phyloP scores from a whole-genome alignment of 2,888 invertebrate species.

The Barypeithes pellucidus region DNA sequence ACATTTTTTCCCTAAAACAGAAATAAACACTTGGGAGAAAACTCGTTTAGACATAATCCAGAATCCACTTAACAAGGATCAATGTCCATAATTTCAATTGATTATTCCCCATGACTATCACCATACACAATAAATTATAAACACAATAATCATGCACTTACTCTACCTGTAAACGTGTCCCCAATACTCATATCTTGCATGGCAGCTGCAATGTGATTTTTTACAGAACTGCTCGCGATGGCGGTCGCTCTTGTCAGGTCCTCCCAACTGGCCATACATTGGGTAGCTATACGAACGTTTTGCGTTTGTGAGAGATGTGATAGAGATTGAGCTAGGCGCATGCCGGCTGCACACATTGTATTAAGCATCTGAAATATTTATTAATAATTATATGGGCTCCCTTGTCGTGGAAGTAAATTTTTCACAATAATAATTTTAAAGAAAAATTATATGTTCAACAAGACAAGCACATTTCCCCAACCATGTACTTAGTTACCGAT shows the following conservation, averaged over 20 bases:
- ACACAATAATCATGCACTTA: slow-evolving; percentile 3
- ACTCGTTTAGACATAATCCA: too few species aligned
- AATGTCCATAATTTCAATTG: too few species aligned
- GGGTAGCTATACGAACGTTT: slow-evolving; percentile 68
- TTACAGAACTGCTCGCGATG: slow-evolving; percentile 77
- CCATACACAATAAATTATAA: background rate
- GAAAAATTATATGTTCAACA: too few species aligned
- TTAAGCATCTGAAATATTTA: slow-evolving; percentile 74
- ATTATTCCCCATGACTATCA: too few species aligned
- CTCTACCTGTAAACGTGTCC: slow-evolving; percentile 68
- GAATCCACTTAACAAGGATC: too few species aligned
- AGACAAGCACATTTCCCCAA: too few species aligned
- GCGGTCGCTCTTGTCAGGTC: slow-evolving; percentile 77
- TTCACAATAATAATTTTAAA: too few species aligned
- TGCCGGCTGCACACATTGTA: slow-evolving; percentile 77
- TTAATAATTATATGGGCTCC: background rate
- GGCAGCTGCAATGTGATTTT: slow-evolving; percentile 76
- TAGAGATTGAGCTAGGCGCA: slow-evolving; percentile 76
- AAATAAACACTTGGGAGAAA: too few species aligned
- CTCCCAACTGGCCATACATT: slow-evolving; percentile 77
- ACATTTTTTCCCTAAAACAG: too few species aligned
- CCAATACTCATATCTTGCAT: slow-evolving; percentile 74
- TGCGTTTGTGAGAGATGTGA: slow-evolving; percentile 74
- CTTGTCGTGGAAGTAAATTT: too few species aligned
- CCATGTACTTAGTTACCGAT: too few species aligned